Conservation (phyloP, 2,888 invertebrate genomes). For the Drosophila fulvimacula region DNA sequence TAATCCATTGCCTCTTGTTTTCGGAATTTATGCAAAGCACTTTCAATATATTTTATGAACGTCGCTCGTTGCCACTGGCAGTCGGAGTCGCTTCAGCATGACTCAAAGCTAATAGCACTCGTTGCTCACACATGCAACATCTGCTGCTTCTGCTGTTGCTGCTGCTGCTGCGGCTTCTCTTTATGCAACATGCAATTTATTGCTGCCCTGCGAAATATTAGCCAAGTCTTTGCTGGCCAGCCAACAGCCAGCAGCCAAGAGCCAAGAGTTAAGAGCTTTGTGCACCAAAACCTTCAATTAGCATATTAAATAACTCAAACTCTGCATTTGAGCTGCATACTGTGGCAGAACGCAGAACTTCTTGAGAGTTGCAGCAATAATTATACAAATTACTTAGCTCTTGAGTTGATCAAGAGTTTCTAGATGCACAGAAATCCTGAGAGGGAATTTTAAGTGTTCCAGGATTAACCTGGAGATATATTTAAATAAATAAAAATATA, state of each 20-base stretch:
- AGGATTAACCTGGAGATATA: background rate
- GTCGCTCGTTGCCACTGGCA: constrained; percentile 37
- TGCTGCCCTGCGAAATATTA: constrained; percentile 43
- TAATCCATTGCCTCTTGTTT: constrained; percentile 36
- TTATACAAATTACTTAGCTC: background rate
- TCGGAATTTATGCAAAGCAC: constrained; percentile 68
- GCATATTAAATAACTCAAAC: constrained; percentile 23
- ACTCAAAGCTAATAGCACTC: constrained; percentile 17
- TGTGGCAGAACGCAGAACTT: background rate
- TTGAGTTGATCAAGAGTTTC: background rate
- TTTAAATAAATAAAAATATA: background rate
- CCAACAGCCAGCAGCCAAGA: constrained; percentile 7
- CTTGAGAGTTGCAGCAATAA: background rate
- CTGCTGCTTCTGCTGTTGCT: constrained; percentile 54
- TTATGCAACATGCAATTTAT: constrained; percentile 77
- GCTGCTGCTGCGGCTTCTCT: constrained; percentile 46
- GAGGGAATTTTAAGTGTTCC: background rate
- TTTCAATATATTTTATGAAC: constrained; percentile 73
- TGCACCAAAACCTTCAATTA: constrained; percentile 23
- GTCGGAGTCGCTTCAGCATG: constrained; percentile 27
- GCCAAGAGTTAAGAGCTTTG: constrained; percentile 10
- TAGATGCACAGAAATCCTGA: no score
- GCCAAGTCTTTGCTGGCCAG: constrained; percentile 29
- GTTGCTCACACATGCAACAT: constrained; percentile 66
- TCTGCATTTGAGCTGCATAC: background rate